Conservation (phyloP, 2,888 invertebrate species). For the Epinotia brunnichana region DNA sequence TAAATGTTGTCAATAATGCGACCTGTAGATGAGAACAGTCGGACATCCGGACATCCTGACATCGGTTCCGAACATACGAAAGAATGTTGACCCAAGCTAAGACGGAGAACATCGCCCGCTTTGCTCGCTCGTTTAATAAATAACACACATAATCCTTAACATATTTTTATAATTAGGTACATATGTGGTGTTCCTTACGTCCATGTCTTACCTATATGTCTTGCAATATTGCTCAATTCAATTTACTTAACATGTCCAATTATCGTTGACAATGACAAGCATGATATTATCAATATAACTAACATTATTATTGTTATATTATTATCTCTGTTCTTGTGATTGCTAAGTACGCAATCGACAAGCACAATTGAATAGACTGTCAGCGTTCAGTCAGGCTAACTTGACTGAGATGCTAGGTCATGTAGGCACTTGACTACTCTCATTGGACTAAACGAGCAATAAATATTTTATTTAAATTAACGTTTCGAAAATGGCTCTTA, state of each 20-base stretch:
- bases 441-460: too few relatives aligned
- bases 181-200: not conserved
- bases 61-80: too few relatives aligned
- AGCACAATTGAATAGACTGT: slow-evolving; percentile 20
- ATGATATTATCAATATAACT: slow-evolving; percentile 10
- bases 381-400: slow-evolving; percentile 12
- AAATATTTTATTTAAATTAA: too few relatives aligned
- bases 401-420: slow-evolving; percentile 17
- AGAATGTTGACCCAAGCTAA: too few relatives aligned
- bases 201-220: not conserved
- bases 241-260: slow-evolving; percentile 1
- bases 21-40: too few relatives aligned
- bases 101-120: too few relatives aligned
- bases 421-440: slow-evolving; percentile 7
- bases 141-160: too few relatives aligned
- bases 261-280: slow-evolving; percentile 1
- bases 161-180: too few relatives aligned
- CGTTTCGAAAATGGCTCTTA: too few relatives aligned
- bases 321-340: slow-evolving; percentile 16
- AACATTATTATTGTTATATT: slow-evolving; percentile 13
- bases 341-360: slow-evolving; percentile 5
- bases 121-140: too few relatives aligned
- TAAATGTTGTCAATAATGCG: too few relatives aligned
- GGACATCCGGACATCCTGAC: too few relatives aligned
- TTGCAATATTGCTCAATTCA: not conserved